phyloP scores from a whole-genome alignment of 23 tunicate genomes.

The Botrylloides violaceus region DNA sequence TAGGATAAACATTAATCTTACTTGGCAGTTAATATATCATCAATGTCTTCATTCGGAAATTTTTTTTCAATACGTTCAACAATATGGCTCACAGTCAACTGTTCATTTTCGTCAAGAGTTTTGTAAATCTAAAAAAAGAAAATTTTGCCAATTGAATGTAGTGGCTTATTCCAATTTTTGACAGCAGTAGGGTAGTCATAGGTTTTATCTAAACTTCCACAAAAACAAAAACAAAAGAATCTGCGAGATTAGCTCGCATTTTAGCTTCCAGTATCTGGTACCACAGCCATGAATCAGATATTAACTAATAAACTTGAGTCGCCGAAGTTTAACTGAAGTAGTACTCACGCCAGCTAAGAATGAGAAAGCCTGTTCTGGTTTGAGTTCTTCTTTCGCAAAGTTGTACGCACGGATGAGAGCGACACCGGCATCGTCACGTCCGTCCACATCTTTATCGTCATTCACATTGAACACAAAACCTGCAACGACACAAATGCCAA shows the following conservation, averaged over 20 bases:
- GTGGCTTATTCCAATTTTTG: not conserved
- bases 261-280: too few relatives aligned
- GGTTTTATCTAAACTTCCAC: too few relatives aligned
- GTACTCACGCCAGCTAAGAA: constrained; percentile 62
- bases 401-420: constrained; percentile 84
- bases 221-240: too few relatives aligned
- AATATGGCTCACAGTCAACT: constrained; percentile 53
- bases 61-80: constrained; percentile 46
- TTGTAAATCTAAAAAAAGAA: constrained; percentile 58
- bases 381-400: constrained; percentile 64
- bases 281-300: too few relatives aligned
- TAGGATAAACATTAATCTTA: too few relatives aligned
- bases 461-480: constrained; percentile 76
- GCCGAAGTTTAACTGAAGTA: too few relatives aligned
- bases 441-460: constrained; percentile 52
- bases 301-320: too few relatives aligned
- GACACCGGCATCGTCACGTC: constrained; percentile 67
- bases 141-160: not conserved
- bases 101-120: constrained; percentile 42
- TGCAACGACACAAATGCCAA: too few relatives aligned
- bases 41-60: constrained; percentile 52
- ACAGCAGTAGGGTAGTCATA: too few relatives aligned
- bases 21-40: constrained; percentile 56
- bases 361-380: constrained; percentile 39
- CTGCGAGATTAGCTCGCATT: too few relatives aligned